Evolutionary conservation across 2,888 invertebrate genomes (phyloP).

Genomic region (Mylabris sibirica): DNA sequence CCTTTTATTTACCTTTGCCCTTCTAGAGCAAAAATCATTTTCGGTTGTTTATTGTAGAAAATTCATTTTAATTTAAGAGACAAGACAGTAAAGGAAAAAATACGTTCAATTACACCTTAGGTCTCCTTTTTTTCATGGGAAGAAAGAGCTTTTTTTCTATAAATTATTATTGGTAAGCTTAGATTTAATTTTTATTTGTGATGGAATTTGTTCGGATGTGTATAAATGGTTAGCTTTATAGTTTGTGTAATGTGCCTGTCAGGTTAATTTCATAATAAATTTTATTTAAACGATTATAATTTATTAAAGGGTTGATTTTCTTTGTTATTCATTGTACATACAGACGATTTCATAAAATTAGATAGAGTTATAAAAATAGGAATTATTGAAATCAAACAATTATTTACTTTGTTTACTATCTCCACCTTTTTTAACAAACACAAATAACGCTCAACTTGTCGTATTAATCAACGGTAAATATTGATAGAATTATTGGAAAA

Average conservation of each 20-base stretch:
- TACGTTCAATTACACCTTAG: neutral
- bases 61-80: neutral
- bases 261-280: constrained; percentile 3
- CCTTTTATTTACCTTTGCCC: neutral
- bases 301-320: constrained; percentile 3
- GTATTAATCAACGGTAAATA: constrained; percentile 13
- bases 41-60: neutral
- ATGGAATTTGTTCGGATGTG: neutral
- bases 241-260: neutral
- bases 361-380: neutral
- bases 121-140: neutral
- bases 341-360: neutral
- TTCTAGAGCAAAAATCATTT: neutral
- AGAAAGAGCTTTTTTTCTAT: neutral
- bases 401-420: neutral
- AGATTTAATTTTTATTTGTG: neutral
- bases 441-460: neutral
- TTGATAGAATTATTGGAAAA: constrained; percentile 13
- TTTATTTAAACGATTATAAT: neutral
- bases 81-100: neutral
- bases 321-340: neutral
- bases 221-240: neutral
- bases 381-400: neutral
- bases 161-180: neutral
- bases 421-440: constrained; percentile 1